Base-by-base conservation (phyloP, 2,113 vertebrate species). In the Pygoscelis adeliae region DNA sequence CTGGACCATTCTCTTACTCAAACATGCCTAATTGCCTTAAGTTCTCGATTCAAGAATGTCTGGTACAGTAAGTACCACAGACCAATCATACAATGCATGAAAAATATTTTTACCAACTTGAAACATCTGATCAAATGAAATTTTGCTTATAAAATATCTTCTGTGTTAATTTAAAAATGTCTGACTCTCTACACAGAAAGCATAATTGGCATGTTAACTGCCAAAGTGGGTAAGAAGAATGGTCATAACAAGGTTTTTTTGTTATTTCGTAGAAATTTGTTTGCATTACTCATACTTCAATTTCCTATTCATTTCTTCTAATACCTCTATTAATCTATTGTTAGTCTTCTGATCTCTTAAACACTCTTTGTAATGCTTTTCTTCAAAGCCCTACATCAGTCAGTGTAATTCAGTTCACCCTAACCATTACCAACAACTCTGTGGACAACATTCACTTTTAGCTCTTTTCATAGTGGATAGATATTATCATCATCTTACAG, bases 301-400 rank as follows among this genome's bases (percentile, higher is more conserved):
- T 93, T 96, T 95, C 46, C 93, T 94, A 84, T 94, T 80, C 32
- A 40, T 93, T 94, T 96, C 78, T 95, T 88, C 53, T 53, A 88
- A 62, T 38, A 79, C 70, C 34, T 83, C 20, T 40, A 30, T 76
- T 93, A 94, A 89, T 84, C 62, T 67, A 58, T 77, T 87, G 82
- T 49, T 83, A 88, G 50, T 52, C 91, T 89, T 96, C 47, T 90
- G 82, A 92, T 96, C 71, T 95, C 62, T 66, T 72, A 83, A 92
- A 76, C 29, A 38, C 14, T 80, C 58, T 56, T 72, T 46, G 32
- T 30, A 88, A 80, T 70, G n/a, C 36, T 87, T 96, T 91, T 84
- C 46, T 96, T 96, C 95, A 93, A 93, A 96, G 62, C 49, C 58
- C 52, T 89, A 42, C 30, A 56, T 88, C 62, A 82, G 49, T 52